Percentiles rank a stretch among this genome's conserved stretches.
phyloP scores from a whole-genome alignment of 2,797 vertebrate genomes.

The Passerculus sandwichensis region DNA sequence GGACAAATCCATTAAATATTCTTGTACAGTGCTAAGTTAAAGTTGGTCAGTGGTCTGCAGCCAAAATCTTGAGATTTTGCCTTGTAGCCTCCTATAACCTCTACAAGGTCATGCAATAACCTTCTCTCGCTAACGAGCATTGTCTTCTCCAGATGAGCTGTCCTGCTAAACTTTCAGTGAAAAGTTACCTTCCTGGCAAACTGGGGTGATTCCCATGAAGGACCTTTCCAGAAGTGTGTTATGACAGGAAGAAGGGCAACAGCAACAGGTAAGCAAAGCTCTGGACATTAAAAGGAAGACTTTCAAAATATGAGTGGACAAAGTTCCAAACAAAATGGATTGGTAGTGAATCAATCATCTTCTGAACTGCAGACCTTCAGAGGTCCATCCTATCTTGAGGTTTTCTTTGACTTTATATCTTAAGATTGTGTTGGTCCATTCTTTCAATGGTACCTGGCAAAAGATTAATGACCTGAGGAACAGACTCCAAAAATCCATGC shows the following conservation, averaged over 20 bases:
- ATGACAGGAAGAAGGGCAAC: not conserved
- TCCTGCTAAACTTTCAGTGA: not conserved
- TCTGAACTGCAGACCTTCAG: not conserved
- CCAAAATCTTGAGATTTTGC: not conserved
- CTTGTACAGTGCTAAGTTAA: not conserved
- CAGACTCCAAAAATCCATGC: not conserved
- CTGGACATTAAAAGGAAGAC: not conserved
- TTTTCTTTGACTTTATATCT: not conserved
- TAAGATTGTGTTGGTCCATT: not conserved
- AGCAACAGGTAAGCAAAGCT: not conserved
- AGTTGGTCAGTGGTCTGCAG: not conserved
- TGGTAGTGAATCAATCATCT: not conserved
- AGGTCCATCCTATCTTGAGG: not conserved
- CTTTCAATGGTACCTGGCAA: not conserved
- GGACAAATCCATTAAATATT: not conserved
- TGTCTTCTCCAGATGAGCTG: not conserved
- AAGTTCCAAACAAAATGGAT: not conserved
- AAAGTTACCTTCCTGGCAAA: not conserved
- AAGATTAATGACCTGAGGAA: not conserved
- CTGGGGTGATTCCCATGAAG: not conserved
- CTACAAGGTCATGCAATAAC: not conserved
- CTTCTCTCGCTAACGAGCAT: not conserved
- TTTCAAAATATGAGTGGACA: not conserved
- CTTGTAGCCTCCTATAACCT: not conserved
- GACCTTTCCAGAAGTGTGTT: not conserved